Conservation (phyloP, 2,113 vertebrate species). For the Ardeotis arabs region DNA sequence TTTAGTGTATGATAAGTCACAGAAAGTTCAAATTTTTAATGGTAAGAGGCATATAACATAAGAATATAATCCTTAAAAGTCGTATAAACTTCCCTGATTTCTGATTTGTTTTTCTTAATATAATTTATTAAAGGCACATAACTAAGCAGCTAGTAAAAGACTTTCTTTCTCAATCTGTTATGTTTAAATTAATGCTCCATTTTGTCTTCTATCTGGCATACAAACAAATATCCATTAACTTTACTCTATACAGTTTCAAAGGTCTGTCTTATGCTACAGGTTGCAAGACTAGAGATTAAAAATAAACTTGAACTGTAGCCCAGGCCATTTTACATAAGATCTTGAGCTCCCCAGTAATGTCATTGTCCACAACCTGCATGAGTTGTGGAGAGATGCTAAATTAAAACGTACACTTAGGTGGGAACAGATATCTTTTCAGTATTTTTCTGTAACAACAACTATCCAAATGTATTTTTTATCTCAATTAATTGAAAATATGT, state of each 20-base stretch:
- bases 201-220: neutral
- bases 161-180: neutral
- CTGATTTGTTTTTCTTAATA: neutral
- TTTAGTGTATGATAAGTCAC: neutral
- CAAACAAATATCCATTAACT: neutral
- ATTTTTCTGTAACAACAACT: neutral
- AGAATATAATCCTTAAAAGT: neutral
- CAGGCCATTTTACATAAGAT: neutral
- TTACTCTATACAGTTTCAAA: neutral
- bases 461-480: neutral
- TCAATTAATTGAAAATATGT: neutral
- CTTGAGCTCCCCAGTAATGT: neutral
- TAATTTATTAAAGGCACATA: neutral
- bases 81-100: neutral
- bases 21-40: neutral
- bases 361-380: neutral
- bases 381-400: neutral
- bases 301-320: neutral
- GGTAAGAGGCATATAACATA: neutral
- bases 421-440: neutral
- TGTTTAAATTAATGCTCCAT: neutral
- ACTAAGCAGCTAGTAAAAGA: neutral
- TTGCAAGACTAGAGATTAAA: neutral
- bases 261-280: neutral
- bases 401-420: neutral